Evolutionary conservation across 2,888 invertebrate species (phyloP), one percentile per base, ranked within the genome.

Genomic region (Drosophila engyochracea): DNA sequence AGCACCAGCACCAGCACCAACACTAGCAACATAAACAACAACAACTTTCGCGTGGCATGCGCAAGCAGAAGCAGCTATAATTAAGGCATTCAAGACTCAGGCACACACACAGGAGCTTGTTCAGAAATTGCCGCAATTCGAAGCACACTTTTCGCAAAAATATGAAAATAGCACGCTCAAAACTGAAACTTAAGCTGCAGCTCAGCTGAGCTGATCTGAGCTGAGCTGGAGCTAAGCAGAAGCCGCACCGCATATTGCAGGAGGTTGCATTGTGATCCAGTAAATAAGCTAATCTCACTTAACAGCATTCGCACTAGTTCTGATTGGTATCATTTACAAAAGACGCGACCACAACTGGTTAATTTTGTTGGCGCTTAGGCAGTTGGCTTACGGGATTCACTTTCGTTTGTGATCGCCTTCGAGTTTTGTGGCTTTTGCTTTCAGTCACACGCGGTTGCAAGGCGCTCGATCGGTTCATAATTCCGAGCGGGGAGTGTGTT

Each of bases 271-370:
- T 44, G 49, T 19, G 52, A n/a, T 57, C 14, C 64, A 37, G 28
- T 37, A 44, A 63, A 62, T 59, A 61, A 74, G 19, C 58, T 82
- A 87, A 83, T 75, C 80, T 79, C 78, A 74, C 79, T 64, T 81
- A 82, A 83, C 73, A 79, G 80, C 83, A 80, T 85, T 88, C 83
- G 82, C 85, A 87, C 87, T 88, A 82, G 83, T 88, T 89, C 85
- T 87, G 89, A 89, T 89, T 86, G 85, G 70, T 84, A 84, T 86
- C 81, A 83, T 86, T 87, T 81, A 74, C 89, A 59, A 61, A 9
- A 57, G 64, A 54, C 49, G 16, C 33, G 59, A 74, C 69, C 71
- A 63, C 63, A 65, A 64, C 19, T 52, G 54, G 47, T 55, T 57
- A 52, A 49, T 31, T 68, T 70, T 62, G 74, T 59, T 68, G 44